Conservation (phyloP, 1,140 invertebrate species). For the Solenopsis invicta region DNA sequence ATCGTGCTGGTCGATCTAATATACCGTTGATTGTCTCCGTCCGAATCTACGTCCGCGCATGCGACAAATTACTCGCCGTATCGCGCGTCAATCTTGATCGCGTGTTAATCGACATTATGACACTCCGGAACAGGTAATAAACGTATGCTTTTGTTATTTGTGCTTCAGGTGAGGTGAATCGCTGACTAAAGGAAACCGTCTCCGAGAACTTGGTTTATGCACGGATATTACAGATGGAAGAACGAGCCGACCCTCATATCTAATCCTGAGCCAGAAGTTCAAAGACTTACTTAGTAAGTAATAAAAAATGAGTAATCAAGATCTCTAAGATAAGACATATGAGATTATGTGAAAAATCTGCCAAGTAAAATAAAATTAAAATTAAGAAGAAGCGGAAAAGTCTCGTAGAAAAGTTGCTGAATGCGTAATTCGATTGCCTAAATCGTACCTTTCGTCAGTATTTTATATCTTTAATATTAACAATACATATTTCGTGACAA, state of each 20-base stretch:
- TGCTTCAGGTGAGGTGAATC: slow-evolving; percentile 28
- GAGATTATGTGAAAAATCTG: not conserved
- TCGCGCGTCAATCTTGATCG: slow-evolving; percentile 18
- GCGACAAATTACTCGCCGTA: not conserved
- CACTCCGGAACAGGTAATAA: slow-evolving; percentile 19
- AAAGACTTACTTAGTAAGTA: slow-evolving; percentile 42
- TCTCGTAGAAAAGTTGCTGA: not conserved
- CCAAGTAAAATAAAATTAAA: not conserved
- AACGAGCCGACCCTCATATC: slow-evolving; percentile 6
- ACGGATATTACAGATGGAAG: not conserved
- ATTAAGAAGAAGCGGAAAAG: not conserved
- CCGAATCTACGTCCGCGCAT: not conserved
- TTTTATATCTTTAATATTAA: too few relatives aligned
- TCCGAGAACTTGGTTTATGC: slow-evolving; percentile 20
- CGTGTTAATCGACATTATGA: slow-evolving; percentile 25
- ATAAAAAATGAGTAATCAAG: slow-evolving; percentile 16
- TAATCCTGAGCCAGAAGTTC: slow-evolving; percentile 2
- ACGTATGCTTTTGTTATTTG: slow-evolving; percentile 9
- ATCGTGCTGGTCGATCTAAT: slow-evolving; percentile 26
- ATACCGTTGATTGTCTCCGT: not conserved
- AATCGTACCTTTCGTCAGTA: too few relatives aligned
- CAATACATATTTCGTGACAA: too few relatives aligned
- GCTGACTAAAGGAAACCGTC: not conserved
- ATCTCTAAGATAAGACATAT: not conserved
- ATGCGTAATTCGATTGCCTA: too few relatives aligned